Base-by-base conservation (phyloP, 2,797 vertebrate genomes). In the Xenops minutus region DNA sequence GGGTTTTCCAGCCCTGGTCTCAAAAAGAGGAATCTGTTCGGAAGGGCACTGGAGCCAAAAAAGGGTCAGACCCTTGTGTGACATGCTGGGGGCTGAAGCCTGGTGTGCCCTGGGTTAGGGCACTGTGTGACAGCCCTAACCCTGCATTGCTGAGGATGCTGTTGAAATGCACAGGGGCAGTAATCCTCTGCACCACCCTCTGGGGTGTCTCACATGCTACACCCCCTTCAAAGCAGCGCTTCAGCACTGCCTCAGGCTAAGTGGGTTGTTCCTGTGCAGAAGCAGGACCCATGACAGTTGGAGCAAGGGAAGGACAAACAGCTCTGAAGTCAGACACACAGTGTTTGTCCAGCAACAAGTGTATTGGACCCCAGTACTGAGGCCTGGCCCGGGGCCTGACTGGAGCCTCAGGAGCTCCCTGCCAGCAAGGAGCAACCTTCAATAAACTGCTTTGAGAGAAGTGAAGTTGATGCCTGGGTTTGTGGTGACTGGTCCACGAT, bases 71-170 rank as follows among this genome's bases (percentile, higher is more conserved):
- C 5, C 1, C 26, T 54, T 37, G 44, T 43, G 26, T 9, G 4
- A 34, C 15, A 18, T 0, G 0, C 0, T 20, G 23, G 18, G 14
- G 15, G 24, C 32, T 78, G 23, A 36, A 62, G 63, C 46, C 14
- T 29, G 5, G 0, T 36, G 17, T 10, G 34, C 14, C 36, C 20
- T 11, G 18, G 5, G 10, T 13, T 14, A 32, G 22, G 26, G 30
- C 15, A 16, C 37, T 12, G 2, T 21, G 9, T n/a, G 44, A 20
- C 44, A 59, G 34, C 16, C 13, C 29, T 34, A 48, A 21, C 32
- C 24, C 23, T 36, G 19, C 49, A n/a, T 36, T 16, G 24, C 76
- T 54, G 32, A 77, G 54, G 29, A 11, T 11, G 2, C 5, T 12
- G 12, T n/a, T 30, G 46, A 64, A 55, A 15, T 7, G 9, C 49